Conservation (phyloP, 2,797 vertebrate genomes). For the Caiman crocodilus region DNA sequence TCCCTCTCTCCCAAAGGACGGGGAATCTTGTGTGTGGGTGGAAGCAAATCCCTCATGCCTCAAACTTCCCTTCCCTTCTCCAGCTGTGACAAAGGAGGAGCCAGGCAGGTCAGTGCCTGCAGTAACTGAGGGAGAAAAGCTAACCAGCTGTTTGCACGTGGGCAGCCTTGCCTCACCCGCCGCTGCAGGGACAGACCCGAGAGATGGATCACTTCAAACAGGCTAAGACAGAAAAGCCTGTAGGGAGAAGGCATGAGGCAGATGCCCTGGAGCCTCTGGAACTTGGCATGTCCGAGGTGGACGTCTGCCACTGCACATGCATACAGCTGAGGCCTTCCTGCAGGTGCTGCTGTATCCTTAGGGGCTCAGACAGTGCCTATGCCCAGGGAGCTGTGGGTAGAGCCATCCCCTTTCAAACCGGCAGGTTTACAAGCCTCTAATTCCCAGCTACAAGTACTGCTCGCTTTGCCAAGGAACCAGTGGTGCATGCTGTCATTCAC, state of each 20-base stretch:
- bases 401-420: constrained; percentile 26
- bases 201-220: not conserved
- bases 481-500: constrained; percentile 76
- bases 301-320: accelerated
- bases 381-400: not conserved
- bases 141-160: not conserved
- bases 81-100: not conserved
- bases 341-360: accelerated
- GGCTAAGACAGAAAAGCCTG: not conserved
- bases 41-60: not conserved
- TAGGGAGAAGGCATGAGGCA: not conserved
- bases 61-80: not conserved
- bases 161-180: not conserved
- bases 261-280: not conserved
- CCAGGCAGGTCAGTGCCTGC: not conserved
- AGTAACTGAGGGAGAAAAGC: not conserved
- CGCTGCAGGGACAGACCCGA: not conserved
- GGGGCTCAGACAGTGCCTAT: constrained; percentile 20
- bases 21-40: not conserved
- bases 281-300: not conserved
- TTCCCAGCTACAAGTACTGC: constrained; percentile 74
- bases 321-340: accelerated
- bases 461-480: constrained; percentile 78
- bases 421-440: constrained; percentile 75
- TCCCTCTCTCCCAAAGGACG: not conserved